Evolutionary conservation across 2,113 vertebrate genomes (phyloP), one percentile per base, ranked within the genome.

Genomic region (Nicator chloris): DNA sequence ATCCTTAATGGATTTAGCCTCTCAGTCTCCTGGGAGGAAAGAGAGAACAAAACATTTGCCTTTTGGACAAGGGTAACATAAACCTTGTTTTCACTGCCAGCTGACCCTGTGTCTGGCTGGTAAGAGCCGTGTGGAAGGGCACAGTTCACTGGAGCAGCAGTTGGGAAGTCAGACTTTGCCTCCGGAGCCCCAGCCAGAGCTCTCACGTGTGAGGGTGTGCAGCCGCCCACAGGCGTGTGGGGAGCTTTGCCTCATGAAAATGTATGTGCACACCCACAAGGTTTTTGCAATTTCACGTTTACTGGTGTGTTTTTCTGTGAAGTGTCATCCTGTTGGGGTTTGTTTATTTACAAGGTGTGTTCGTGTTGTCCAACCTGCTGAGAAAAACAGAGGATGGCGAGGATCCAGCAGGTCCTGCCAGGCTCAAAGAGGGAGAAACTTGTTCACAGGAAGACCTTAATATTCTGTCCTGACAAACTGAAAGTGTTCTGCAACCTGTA

Each of bases 271-370:
- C 94, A 76, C 96, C 93, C 93, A 95, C 92, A 24, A 2, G 20
- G 17, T 68, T 50, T 66, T 57, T 88, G 79, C 85, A 59, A 2
- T 63, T 86, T 78, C 56, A 33, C 72, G 82, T 90, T 51, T 78
- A 13, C 69, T 90, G 61, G 64, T 66, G 57, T 79, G 88, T 50
- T 95, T 83, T 90, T 60, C 80, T 4, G 3, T 8, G 0, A 78
- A 86, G 86, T 88, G 86, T 90, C 86, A 88, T 88, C 88, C 61
- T 60, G 26, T 76, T 60, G 92, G 81, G 79, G 88, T 75, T 92
- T 93, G 90, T 95, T 96, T 95, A 83, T 93, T 95, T 96, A 93
- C 92, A 92, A 66, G 82, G 85, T 64, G 49, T 56, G 78, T 31
- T 93, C 15, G 0, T 82, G 65, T 88, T 86, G 90, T 90, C 75